phyloP scores from a whole-genome alignment of 2,888 invertebrate species.

The Operophtera brumata region DNA sequence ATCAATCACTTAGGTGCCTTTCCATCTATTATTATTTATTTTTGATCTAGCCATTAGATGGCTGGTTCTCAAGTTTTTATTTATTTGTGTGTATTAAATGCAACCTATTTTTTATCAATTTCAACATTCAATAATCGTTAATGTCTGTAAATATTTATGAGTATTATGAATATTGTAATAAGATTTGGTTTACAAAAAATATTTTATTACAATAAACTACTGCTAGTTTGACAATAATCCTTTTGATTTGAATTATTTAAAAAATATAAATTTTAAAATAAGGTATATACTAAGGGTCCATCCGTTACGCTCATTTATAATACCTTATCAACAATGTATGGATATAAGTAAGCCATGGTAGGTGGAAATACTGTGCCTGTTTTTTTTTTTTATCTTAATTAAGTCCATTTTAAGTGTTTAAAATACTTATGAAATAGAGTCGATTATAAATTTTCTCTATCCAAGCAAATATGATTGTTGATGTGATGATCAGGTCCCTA shows the following conservation, averaged over 20 bases:
- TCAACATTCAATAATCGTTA: not conserved
- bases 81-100: not conserved
- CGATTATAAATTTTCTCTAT: no score
- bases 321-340: constrained; percentile 3
- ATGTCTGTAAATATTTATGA: no score
- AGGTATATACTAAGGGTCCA: constrained; percentile 27
- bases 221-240: constrained; percentile 20
- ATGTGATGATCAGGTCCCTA: no score
- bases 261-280: no score
- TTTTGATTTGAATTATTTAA: no score
- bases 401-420: no score
- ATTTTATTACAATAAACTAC: not conserved
- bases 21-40: constrained; percentile 21
- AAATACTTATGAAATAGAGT: no score
- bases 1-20: constrained; percentile 39
- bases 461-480: no score
- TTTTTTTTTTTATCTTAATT: no score
- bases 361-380: no score
- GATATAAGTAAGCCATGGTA: no score
- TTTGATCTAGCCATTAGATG: constrained; percentile 8
- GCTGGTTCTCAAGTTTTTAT: not conserved
- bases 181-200: not conserved
- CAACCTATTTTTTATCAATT: not conserved
- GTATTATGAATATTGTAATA: not conserved
- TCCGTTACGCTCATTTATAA: constrained; percentile 28